phyloP scores from a whole-genome alignment of 2,888 invertebrate genomes.

The Pheosia gnoma region DNA sequence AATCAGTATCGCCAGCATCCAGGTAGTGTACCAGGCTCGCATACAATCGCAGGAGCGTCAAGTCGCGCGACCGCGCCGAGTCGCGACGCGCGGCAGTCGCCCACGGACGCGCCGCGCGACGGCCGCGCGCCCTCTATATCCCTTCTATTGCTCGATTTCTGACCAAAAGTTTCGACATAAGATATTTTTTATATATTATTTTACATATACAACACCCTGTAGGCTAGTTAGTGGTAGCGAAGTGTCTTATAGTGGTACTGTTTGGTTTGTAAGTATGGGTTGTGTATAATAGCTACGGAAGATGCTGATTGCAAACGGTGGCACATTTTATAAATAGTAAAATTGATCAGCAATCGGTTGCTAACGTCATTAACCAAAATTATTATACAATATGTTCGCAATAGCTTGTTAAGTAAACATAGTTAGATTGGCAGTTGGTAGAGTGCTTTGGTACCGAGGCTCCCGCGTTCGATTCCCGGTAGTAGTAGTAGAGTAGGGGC shows the following conservation, averaged over 20 bases:
- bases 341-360: too few species aligned
- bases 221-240: conserved; percentile 10
- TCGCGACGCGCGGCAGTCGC: conserved; percentile 35
- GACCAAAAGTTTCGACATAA: conserved; percentile 21
- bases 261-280: conserved; percentile 14
- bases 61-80: conserved; percentile 8
- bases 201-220: conserved; percentile 15
- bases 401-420: too few species aligned
- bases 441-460: too few species aligned
- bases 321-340: neutral
- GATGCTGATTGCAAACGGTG: neutral
- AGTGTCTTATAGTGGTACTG: conserved; percentile 19
- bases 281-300: neutral
- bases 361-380: too few species aligned
- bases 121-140: conserved; percentile 33
- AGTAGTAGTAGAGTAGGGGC: too few species aligned
- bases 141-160: conserved; percentile 17
- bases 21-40: neutral
- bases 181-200: conserved; percentile 14
- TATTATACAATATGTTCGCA: too few species aligned
- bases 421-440: too few species aligned
- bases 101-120: conserved; percentile 30
- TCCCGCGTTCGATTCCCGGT: too few species aligned
- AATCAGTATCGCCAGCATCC: neutral
- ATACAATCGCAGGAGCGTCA: conserved; percentile 10